phyloP scores from a whole-genome alignment of 2,113 vertebrate genomes.

The Eira barbara region DNA sequence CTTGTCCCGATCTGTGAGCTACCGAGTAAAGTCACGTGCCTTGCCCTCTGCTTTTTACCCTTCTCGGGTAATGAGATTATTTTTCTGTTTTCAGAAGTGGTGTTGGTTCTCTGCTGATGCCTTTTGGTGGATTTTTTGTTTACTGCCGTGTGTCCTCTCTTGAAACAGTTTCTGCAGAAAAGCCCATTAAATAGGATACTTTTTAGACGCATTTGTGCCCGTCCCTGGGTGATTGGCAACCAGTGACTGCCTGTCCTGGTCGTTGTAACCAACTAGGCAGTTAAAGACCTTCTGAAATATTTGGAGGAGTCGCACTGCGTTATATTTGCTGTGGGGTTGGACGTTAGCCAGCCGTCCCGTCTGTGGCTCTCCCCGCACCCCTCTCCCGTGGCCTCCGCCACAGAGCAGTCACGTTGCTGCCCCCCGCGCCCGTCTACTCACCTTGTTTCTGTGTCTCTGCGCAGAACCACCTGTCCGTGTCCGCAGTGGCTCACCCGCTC shows the following conservation, averaged over 20 bases:
- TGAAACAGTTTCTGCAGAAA: neutral
- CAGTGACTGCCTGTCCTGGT: neutral
- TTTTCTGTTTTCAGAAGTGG: neutral
- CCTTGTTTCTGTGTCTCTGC: constrained; percentile 67
- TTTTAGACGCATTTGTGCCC: neutral
- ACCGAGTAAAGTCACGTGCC: no score
- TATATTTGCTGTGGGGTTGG: neutral
- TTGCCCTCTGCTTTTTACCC: neutral
- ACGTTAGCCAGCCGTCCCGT: fast-evolving
- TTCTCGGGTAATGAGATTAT: neutral
- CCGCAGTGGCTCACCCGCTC: constrained; percentile 88
- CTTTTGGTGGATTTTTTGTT: neutral
- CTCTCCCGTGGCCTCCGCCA: no score
- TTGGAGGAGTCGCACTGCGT: neutral
- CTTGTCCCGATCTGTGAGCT: no score
- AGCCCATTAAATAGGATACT: neutral
- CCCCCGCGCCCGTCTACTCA: neutral
- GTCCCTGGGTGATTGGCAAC: neutral
- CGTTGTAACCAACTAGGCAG: neutral
- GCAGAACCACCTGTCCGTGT: constrained; percentile 90
- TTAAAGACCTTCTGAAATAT: neutral
- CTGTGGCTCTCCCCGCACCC: fast-evolving
- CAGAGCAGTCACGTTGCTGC: neutral
- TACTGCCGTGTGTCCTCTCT: neutral
- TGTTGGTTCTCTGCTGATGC: fast-evolving